phyloP scores from a whole-genome alignment of 2,797 vertebrate species.

The Graptemys geographica region DNA sequence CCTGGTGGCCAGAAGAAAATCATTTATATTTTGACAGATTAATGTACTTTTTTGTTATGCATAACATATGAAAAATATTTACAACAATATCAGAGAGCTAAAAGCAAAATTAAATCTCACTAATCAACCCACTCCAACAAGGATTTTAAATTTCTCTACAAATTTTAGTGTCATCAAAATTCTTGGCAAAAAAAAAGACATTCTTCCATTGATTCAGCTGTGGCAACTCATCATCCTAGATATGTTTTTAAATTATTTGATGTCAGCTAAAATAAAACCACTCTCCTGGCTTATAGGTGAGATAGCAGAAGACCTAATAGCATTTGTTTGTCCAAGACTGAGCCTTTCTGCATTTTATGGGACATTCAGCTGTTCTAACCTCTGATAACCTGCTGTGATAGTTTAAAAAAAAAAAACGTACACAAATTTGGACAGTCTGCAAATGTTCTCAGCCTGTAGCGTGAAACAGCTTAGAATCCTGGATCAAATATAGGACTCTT shows the following conservation, averaged over 20 bases:
- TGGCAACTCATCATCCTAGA: neutral
- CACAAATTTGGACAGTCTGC: neutral
- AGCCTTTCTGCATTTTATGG: neutral
- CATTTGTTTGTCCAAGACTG: no score
- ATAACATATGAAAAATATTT: constrained; percentile 84
- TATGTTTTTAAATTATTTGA: constrained; percentile 58
- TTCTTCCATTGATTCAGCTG: constrained; percentile 33
- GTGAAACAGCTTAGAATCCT: neutral
- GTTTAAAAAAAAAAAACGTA: neutral
- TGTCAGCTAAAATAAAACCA: constrained; percentile 6
- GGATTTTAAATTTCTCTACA: constrained; percentile 71
- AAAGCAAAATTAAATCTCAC: constrained; percentile 82
- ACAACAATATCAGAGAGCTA: constrained; percentile 79
- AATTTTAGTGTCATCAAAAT: constrained; percentile 32
- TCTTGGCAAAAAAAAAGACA: constrained; percentile 25
- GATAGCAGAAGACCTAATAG: neutral
- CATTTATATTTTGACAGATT: constrained; percentile 83
- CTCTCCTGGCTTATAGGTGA: neutral
- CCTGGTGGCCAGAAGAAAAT: constrained; percentile 81
- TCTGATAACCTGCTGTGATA: neutral
- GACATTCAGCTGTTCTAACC: neutral
- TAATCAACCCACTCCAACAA: constrained; percentile 77
- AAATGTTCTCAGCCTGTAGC: accelerated
- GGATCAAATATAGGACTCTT: neutral
- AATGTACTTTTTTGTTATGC: constrained; percentile 82